phyloP scores from a whole-genome alignment of 2,113 vertebrate species.

The Chlorodrepanis virens region DNA sequence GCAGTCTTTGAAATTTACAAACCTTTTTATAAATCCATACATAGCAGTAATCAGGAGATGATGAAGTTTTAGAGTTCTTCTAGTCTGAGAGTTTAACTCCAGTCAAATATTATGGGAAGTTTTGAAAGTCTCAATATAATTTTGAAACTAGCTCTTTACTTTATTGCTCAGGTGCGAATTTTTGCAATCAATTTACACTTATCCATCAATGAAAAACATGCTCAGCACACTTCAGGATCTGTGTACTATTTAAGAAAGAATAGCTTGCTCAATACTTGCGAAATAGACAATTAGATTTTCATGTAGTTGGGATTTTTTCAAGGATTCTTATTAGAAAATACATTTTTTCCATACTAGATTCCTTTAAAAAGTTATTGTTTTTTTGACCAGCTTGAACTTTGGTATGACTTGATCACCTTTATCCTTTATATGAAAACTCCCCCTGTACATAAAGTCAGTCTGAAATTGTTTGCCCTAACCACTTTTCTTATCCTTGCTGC shows the following conservation, averaged over 20 bases:
- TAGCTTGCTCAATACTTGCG: not conserved
- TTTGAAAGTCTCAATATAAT: not conserved
- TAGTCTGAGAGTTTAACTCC: not conserved
- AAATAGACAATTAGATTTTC: not conserved
- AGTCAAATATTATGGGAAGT: not conserved
- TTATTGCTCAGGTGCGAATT: not conserved
- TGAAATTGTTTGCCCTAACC: not conserved
- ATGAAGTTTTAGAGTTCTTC: not conserved
- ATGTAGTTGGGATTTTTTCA: not conserved
- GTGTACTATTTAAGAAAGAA: not conserved
- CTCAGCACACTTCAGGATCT: not conserved
- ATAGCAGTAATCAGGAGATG: not conserved
- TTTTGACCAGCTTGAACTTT: not conserved
- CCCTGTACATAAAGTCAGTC: not conserved
- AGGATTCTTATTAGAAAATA: not conserved
- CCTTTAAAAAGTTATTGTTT: not conserved
- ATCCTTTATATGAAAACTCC: not conserved
- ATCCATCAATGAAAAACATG: fast-evolving
- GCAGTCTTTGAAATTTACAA: not conserved
- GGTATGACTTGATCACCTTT: not conserved
- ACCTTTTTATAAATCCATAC: not conserved
- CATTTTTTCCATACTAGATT: not conserved
- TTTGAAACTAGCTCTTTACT: not conserved
- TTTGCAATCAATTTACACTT: not conserved
- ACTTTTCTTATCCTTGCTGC: not conserved